Evolutionary conservation across 1,140 invertebrate species (phyloP).

Genomic region (Caerostris extrusa): DNA sequence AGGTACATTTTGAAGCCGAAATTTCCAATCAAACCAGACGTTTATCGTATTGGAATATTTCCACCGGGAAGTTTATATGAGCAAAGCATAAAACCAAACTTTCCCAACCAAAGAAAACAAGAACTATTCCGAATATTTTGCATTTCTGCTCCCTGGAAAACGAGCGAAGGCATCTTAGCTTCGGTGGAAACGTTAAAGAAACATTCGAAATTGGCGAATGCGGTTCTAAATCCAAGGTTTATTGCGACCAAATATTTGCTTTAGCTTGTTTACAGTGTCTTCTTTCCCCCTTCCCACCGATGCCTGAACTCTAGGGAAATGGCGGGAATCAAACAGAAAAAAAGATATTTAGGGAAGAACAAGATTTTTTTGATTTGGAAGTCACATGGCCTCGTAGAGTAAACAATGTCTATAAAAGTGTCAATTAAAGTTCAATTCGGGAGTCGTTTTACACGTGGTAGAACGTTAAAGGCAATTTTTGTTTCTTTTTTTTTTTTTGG

Average conservation of each 20-base stretch:
- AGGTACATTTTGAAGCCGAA: neutral
- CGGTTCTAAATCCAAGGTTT: conserved; percentile 46
- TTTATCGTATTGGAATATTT: neutral
- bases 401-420: conserved; percentile 55
- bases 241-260: conserved; percentile 70
- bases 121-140: conserved; percentile 41
- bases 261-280: conserved; percentile 69
- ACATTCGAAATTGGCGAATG: conserved; percentile 63
- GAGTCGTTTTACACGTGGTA: neutral
- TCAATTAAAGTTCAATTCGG: conserved; percentile 41
- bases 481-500: neutral
- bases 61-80: neutral
- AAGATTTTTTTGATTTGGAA: neutral
- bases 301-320: conserved; percentile 39
- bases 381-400: neutral
- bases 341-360: conserved; percentile 23
- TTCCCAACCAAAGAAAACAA: conserved; percentile 28
- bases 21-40: conserved; percentile 6
- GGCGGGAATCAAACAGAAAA: conserved; percentile 19
- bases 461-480: neutral
- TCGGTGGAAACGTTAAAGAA: conserved; percentile 53
- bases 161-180: neutral
- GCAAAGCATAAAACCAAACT: no score
- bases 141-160: neutral
- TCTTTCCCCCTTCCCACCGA: neutral